A percentile compares a stretch with the other conserved stretches of the same genome.
Evolutionary conservation across 2,113 vertebrate genomes (phyloP).

Genomic region (Oryzias melastigma): DNA sequence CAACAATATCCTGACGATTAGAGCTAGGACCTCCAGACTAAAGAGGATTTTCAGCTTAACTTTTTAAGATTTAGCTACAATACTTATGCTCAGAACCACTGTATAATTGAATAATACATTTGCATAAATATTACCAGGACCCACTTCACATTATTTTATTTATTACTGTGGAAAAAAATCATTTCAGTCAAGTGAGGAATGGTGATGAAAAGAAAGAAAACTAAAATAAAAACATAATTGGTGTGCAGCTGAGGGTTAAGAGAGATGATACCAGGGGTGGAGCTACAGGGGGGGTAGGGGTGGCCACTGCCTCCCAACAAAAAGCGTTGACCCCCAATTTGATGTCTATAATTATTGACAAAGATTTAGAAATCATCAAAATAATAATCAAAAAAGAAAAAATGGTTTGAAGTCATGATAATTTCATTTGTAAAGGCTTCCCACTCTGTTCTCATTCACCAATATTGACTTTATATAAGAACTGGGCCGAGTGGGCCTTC

Average conservation of each 20-base stretch:
- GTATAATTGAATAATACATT: conserved; percentile 81
- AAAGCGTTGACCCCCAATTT: too few species aligned
- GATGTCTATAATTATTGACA: too few species aligned
- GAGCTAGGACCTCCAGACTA: conserved; percentile 70
- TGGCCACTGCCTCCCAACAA: too few species aligned
- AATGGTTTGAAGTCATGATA: too few species aligned
- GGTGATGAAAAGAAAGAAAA: conserved; percentile 33
- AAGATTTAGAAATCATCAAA: too few species aligned
- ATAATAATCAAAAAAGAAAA: too few species aligned
- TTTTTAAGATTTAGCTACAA: conserved; percentile 81
- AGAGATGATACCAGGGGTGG: background rate
- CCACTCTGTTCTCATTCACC: too few species aligned
- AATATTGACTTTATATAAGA: too few species aligned
- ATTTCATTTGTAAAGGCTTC: too few species aligned
- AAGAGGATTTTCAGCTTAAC: conserved; percentile 84
- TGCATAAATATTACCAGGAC: conserved; percentile 74
- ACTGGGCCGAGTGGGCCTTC: too few species aligned
- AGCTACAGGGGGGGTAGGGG: too few species aligned
- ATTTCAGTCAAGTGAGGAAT: conserved; percentile 54
- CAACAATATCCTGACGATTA: conserved; percentile 80
- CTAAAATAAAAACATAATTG: conserved; percentile 10
- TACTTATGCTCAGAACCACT: conserved; percentile 76
- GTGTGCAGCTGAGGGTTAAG: conserved; percentile 19
- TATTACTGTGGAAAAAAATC: conserved; percentile 49
- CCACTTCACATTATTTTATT: conserved; percentile 68